phyloP scores from a whole-genome alignment of 1,140 invertebrate genomes.

The Drosophila hydei region DNA sequence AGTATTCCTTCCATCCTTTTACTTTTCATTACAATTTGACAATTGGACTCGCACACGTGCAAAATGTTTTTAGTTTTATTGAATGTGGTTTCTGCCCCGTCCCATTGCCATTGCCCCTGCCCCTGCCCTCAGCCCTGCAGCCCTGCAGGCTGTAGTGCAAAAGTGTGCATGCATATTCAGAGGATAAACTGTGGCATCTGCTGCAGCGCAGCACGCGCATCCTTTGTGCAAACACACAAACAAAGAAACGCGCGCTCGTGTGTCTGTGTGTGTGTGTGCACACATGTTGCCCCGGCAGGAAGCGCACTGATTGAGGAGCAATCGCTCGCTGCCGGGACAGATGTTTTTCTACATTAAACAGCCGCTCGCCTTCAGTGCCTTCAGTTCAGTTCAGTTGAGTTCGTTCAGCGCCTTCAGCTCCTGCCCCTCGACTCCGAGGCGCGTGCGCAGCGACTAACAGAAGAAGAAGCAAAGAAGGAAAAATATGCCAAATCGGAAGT shows the following conservation, averaged over 20 bases:
- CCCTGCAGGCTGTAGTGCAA: slow-evolving; percentile 1
- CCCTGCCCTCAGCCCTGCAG: slow-evolving; percentile 1
- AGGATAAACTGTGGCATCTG: slow-evolving; percentile 50
- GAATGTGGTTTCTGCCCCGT: slow-evolving; percentile 3
- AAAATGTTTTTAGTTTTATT: slow-evolving; percentile 65
- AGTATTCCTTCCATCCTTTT: slow-evolving; percentile 33
- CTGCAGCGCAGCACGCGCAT: slow-evolving; percentile 70
- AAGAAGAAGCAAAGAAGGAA: too few relatives aligned
- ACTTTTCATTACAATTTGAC: slow-evolving; percentile 28
- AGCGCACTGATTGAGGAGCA: slow-evolving; percentile 80
- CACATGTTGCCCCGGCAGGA: slow-evolving; percentile 66
- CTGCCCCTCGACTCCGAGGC: slow-evolving; percentile 25
- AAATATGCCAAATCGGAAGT: slow-evolving; percentile 60
- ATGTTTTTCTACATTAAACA: slow-evolving; percentile 64
- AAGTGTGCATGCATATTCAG: slow-evolving; percentile 37
- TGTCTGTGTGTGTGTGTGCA: slow-evolving; percentile 37
- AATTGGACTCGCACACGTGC: slow-evolving; percentile 54
- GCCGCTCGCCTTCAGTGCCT: slow-evolving; percentile 14
- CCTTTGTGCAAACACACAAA: slow-evolving; percentile 59
- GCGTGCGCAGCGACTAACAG: slow-evolving; percentile 57
- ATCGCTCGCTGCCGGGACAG: slow-evolving; percentile 62
- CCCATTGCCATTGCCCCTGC: not conserved
- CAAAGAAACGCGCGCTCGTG: slow-evolving; percentile 5
- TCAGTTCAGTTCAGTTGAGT: too few relatives aligned
- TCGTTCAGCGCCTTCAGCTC: not conserved